Evolutionary conservation across 2,797 vertebrate genomes (phyloP), one percentile per base, ranked within the genome.

Genomic region (Clarias laeviceps): DNA sequence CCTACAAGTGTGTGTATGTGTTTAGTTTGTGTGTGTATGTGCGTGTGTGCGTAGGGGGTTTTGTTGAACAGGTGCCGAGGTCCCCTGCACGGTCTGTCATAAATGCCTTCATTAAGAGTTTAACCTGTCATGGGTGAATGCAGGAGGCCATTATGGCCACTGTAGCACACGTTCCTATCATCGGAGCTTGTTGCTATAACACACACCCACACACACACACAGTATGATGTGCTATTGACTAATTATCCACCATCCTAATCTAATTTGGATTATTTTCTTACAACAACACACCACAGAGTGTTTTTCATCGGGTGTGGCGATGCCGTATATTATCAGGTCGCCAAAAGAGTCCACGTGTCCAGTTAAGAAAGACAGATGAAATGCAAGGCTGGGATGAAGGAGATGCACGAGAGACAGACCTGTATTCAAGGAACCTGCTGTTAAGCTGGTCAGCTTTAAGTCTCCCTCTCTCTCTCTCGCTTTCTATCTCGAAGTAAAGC

Each of bases 61-160:
- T 90, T 90, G 91, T 93, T 94, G 93, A 95, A 95, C 94, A 94
- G 94, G 94, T 94, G 94, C 91, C 92, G 90, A 76, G 84, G 82
- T 88, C 89, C 89, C 91, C 88, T 88, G 61, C 80, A 92, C 89
- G 78, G 84, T 89, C 88, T 79, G 85, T 90, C 86, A 93, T 95
- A 94, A 94, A 94, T 89, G 87, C 90, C 90, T 88, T 89, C 92
- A 93, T 94, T 92, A 94, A 91, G 92, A 92, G 92, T 94, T 93
- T 93, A 95, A 94, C 94, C 91, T 93, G 93, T 93, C 94, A 94
- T 82, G 94, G 94, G 92, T 94, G 94, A 95, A 92, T 94, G 93
- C 92, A 90, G 91, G 85, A 90, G 90, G 86, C 91, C 91, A 93
- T 95, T 94, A 95, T 88, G 90, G 87, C 89, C 92, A 93, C 90